Conservation (phyloP, 2,113 vertebrate species). For the Anthoscopus minutus region DNA sequence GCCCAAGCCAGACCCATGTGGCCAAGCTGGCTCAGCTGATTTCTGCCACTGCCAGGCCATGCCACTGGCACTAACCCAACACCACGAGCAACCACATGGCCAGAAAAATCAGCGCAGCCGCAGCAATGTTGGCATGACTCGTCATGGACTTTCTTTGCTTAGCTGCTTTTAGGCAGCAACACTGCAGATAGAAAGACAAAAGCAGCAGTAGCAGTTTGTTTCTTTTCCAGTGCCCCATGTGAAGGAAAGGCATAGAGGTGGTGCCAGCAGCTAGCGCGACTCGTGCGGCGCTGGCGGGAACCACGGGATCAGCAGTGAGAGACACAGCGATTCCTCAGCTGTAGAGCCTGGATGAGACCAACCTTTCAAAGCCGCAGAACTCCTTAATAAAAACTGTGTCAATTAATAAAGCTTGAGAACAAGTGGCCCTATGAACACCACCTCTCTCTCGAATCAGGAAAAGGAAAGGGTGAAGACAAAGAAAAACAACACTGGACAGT, state of each 20-base stretch:
- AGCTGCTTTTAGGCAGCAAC: background rate
- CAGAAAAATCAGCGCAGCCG: too few relatives aligned
- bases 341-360: background rate
- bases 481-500: background rate
- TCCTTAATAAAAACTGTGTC: background rate
- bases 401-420: background rate
- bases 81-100: too few relatives aligned
- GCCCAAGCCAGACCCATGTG: too few relatives aligned
- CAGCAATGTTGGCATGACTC: background rate
- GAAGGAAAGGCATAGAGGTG: background rate
- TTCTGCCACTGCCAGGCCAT: too few relatives aligned
- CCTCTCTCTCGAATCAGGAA: background rate
- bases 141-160: background rate
- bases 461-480: background rate
- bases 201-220: too few relatives aligned
- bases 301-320: background rate
- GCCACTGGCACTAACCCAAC: too few relatives aligned
- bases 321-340: background rate
- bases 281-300: background rate
- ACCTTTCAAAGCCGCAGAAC: background rate
- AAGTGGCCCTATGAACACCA: background rate
- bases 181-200: background rate
- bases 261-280: rapidly evolving
- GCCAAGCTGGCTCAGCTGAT: too few relatives aligned
- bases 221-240: background rate